Evolutionary conservation across 2,797 vertebrate genomes (phyloP).

Genomic region (Spea hammondii): DNA sequence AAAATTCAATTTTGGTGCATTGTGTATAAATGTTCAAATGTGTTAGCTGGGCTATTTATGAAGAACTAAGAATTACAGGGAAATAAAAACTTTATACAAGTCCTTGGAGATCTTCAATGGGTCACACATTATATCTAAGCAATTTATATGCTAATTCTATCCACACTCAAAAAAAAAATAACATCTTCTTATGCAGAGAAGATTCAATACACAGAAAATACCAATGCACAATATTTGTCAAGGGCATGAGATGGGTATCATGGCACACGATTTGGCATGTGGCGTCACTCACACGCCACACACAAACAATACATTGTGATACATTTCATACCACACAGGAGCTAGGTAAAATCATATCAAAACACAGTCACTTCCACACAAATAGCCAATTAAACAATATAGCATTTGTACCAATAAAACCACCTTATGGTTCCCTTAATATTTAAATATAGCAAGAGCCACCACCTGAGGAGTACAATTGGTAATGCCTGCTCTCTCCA

Average conservation of each 20-base stretch:
- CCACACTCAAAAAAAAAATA: slow-evolving; percentile 33
- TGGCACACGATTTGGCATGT: slow-evolving; percentile 7
- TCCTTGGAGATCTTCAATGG: slow-evolving; percentile 44
- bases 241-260: slow-evolving; percentile 35
- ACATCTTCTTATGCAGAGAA: slow-evolving; percentile 36
- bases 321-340: background rate
- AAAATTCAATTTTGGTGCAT: too few relatives aligned
- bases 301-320: slow-evolving; percentile 1
- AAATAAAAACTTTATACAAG: slow-evolving; percentile 16
- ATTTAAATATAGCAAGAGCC: background rate
- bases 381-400: background rate
- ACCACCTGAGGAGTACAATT: too few relatives aligned
- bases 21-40: too few relatives aligned
- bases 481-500: too few relatives aligned
- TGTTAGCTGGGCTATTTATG: too few relatives aligned
- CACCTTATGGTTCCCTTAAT: background rate
- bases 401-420: background rate
- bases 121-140: slow-evolving; percentile 42
- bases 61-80: too few relatives aligned
- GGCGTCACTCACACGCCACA: slow-evolving; percentile 17
- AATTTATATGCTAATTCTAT: slow-evolving; percentile 53
- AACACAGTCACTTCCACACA: background rate
- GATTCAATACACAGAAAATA: slow-evolving; percentile 21
- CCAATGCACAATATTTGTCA: slow-evolving; percentile 22
- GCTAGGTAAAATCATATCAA: background rate